A percentile compares a stretch with the other conserved stretches of the same genome.
Conservation (phyloP, 1,140 invertebrate genomes). For the Pomacea maculata region DNA sequence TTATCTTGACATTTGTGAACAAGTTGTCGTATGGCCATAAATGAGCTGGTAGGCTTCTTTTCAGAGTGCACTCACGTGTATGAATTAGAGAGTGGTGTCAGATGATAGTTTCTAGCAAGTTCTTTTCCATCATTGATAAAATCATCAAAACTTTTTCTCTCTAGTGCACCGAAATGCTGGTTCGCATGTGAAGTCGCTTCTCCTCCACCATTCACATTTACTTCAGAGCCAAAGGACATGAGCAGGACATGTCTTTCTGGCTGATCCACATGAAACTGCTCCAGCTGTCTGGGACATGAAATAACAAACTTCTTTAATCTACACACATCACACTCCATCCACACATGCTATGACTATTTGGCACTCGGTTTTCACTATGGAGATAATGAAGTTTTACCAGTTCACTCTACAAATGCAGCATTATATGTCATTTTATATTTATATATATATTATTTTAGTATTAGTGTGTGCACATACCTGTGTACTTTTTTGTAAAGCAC, state of each 20-base stretch:
- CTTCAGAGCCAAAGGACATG: slow-evolving; percentile 48
- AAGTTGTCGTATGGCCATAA: too few species aligned
- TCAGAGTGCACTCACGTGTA: slow-evolving; percentile 19
- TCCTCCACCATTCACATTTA: slow-evolving; percentile 49
- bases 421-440: too few species aligned
- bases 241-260: slow-evolving; percentile 55
- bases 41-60: too few species aligned
- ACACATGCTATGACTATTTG: background rate
- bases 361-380: background rate
- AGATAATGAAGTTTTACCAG: too few species aligned
- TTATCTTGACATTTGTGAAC: too few species aligned
- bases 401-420: too few species aligned
- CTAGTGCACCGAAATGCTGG: slow-evolving; percentile 7
- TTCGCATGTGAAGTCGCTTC: background rate
- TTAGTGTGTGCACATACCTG: too few species aligned
- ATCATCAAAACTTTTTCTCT: slow-evolving; percentile 36
- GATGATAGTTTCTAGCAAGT: slow-evolving; percentile 34
- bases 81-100: slow-evolving; percentile 41
- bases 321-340: background rate
- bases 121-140: slow-evolving; percentile 40
- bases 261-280: slow-evolving; percentile 49
- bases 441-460: too few species aligned
- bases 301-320: background rate
- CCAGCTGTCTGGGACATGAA: slow-evolving; percentile 44
- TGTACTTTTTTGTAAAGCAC: too few species aligned